Evolutionary conservation across 2,888 invertebrate genomes (phyloP).

Genomic region (Oegoconia quadripuncta): DNA sequence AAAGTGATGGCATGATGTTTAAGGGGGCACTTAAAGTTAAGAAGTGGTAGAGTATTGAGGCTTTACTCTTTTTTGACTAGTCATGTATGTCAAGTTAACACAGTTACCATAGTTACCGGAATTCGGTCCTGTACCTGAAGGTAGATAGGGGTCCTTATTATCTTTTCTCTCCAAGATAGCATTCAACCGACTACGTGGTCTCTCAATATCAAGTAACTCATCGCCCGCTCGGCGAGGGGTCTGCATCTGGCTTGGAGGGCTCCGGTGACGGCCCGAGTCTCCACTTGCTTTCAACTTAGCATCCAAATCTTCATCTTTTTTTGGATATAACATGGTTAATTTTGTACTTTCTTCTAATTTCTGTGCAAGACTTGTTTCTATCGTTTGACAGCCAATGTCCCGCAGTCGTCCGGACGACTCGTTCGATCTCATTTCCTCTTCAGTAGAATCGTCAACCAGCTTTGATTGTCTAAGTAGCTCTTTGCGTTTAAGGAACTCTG

Average conservation of each 20-base stretch:
- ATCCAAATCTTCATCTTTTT: conserved; percentile 52
- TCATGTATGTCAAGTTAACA: no score
- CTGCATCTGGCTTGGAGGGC: conserved; percentile 27
- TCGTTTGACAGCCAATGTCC: conserved; percentile 68
- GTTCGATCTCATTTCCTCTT: conserved; percentile 48
- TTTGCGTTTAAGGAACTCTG: conserved; percentile 65
- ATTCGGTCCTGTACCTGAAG: conserved; percentile 59
- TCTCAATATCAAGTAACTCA: conserved; percentile 48
- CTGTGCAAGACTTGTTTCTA: conserved; percentile 59
- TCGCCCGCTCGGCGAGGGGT: conserved; percentile 46
- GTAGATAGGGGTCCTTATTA: conserved; percentile 63
- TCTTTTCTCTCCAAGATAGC: conserved; percentile 65
- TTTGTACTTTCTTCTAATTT: conserved; percentile 59
- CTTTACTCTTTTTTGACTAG: no score
- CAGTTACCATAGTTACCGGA: no score
- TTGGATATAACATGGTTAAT: conserved; percentile 70
- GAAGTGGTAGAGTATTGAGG: no score
- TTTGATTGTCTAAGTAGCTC: conserved; percentile 50
- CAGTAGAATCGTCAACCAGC: conserved; percentile 36
- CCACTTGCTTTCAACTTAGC: conserved; percentile 65
- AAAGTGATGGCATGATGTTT: no score
- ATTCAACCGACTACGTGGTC: conserved; percentile 55
- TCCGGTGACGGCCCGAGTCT: conserved; percentile 44
- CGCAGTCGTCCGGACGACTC: conserved; percentile 52
- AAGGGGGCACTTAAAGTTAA: no score